Evolutionary conservation across 2,888 invertebrate species (phyloP), one percentile per base, ranked within the genome.

Genomic region (Agrochola lota): DNA sequence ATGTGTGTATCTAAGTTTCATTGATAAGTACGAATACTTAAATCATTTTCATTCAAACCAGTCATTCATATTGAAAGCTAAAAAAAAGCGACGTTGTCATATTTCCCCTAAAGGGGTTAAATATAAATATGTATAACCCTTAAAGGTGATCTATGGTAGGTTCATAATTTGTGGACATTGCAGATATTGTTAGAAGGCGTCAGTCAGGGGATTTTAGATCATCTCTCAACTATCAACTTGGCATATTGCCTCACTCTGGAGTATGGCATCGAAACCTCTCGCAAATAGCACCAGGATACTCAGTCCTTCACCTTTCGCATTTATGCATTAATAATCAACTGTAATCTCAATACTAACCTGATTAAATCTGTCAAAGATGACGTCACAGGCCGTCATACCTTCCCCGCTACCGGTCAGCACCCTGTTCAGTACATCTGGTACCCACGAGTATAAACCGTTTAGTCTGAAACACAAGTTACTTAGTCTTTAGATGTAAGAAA

Each of bases 391-490:
- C 0, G 96, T 95, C 77, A 88, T 77, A 0, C 91, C 93, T 0
- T 72, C 85, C 8, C 89, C 88, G 0, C 86, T 86, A 0, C 93
- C 94, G 6, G 93, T 91, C 12, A 97, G 83, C n/a, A 97, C 97
- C 78, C 96, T 93, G 85, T 97, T 97, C n/a, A 97, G 87, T 15
- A 97, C 95, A 86, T 97, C 97, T 23, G 97, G 97, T 77, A 97
- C 95, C 97, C 97, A 97, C 93, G 97, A 95, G 84, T 95, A 95
- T 9, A 97, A 91, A 5, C 97, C 97, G 74, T 97, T 97, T 82
- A 97, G 92, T 83, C 97, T 68, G 67, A 30, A 68, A 67, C 8
- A 49, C 15, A 67, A 67, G 49, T 67, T 7, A 23, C 4, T 8
- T 49, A 2, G 20, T 26, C 11, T 49, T 23, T 67, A 26, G 6